Evolutionary conservation across 2,797 vertebrate genomes (phyloP).

Genomic region (Mustela erminea): DNA sequence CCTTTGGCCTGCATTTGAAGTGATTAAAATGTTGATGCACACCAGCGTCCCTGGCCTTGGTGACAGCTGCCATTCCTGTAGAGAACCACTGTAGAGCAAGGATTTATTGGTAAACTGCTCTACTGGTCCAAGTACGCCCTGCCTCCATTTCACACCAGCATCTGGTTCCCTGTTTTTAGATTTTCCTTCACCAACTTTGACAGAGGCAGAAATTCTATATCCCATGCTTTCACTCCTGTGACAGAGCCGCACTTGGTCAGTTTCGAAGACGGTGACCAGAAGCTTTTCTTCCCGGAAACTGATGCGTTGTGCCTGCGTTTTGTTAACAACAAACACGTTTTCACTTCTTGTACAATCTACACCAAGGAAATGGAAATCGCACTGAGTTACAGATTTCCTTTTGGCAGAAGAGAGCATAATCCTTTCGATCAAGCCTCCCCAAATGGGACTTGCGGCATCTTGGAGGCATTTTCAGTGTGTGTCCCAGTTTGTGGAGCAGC

Average conservation of each 20-base stretch:
- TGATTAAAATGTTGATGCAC: constrained; percentile 89
- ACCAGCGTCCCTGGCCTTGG: constrained; percentile 87
- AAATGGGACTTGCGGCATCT: not conserved
- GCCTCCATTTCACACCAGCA: constrained; percentile 83
- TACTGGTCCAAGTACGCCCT: constrained; percentile 78
- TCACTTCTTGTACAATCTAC: not conserved
- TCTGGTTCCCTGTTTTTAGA: constrained; percentile 85
- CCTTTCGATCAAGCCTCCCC: not conserved
- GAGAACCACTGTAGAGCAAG: constrained; percentile 87
- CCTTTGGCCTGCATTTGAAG: constrained; percentile 70
- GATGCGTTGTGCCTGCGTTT: not conserved
- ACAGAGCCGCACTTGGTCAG: constrained; percentile 54
- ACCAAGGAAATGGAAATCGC: constrained; percentile 14
- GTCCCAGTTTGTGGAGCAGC: constrained; percentile 10
- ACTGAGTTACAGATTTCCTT: not conserved
- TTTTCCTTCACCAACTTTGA: constrained; percentile 78
- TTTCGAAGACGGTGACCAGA: constrained; percentile 50
- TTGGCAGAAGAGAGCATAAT: not conserved
- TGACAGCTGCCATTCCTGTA: constrained; percentile 90
- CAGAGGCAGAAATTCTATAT: constrained; percentile 30
- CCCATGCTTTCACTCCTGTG: constrained; percentile 68
- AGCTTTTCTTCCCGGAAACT: constrained; percentile 83
- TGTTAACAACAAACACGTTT: constrained; percentile 14
- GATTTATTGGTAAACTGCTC: constrained; percentile 87
- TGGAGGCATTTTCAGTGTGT: constrained; percentile 38